Evolutionary conservation across 2,888 invertebrate genomes (phyloP).

Genomic region (Cryptocephalus primarius): DNA sequence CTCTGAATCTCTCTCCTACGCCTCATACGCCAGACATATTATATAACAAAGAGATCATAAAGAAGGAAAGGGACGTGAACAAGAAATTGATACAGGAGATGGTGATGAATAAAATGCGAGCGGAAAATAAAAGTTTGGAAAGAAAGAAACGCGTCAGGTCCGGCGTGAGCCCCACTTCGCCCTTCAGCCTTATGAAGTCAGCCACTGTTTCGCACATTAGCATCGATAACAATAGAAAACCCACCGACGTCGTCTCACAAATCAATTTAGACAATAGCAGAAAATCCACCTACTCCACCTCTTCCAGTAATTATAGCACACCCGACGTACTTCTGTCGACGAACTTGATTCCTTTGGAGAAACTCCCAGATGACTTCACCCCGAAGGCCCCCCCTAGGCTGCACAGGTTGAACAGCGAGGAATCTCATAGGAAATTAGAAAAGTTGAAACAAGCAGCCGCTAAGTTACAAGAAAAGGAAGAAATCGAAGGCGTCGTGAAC

Average conservation of each 20-base stretch:
- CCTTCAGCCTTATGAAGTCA: conserved; percentile 30
- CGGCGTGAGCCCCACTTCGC: conserved; percentile 27
- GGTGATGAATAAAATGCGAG: conserved; percentile 67
- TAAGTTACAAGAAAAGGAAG: conserved; percentile 17
- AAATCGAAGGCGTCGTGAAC: conserved; percentile 22
- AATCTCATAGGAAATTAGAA: conserved; percentile 41
- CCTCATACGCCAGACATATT: conserved; percentile 24
- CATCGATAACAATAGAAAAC: background rate
- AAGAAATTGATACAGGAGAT: conserved; percentile 74
- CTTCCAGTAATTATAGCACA: conserved; percentile 20
- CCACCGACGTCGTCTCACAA: conserved; percentile 1
- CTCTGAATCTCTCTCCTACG: conserved; percentile 16
- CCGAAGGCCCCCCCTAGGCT: conserved; percentile 42
- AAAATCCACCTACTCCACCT: conserved; percentile 8
- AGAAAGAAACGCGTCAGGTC: conserved; percentile 44
- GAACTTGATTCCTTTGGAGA: conserved; percentile 20
- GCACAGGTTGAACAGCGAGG: conserved; percentile 32
- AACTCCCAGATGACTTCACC: conserved; percentile 31
- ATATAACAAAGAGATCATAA: conserved; percentile 53
- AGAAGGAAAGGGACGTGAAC: conserved; percentile 70
- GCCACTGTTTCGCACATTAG: conserved; percentile 16
- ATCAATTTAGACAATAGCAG: background rate
- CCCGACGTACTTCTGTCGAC: conserved; percentile 30
- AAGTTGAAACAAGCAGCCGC: conserved; percentile 46
- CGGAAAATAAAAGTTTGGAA: conserved; percentile 52